Conservation (phyloP, 2,888 invertebrate species). For the Epistrophella euchroma region DNA sequence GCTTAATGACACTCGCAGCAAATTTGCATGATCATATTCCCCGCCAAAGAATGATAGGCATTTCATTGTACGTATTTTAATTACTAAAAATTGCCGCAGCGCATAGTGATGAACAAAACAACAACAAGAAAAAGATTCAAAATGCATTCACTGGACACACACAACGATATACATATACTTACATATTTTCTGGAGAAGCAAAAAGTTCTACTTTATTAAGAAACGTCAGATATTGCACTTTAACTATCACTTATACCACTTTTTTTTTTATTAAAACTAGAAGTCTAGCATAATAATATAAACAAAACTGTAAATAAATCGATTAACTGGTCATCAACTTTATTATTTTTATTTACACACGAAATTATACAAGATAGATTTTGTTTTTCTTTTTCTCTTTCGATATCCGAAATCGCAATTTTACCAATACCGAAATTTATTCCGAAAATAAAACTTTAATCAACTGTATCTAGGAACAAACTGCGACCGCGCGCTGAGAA, state of each 20-base stretch:
- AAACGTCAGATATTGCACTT: constrained; percentile 50
- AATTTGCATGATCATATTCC: neutral
- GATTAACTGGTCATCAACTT: constrained; percentile 17
- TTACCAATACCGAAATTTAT: constrained; percentile 59
- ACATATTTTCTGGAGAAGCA: constrained; percentile 21
- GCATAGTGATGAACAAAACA: constrained; percentile 2
- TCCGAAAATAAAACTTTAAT: constrained; percentile 63
- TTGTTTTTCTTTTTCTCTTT: constrained; percentile 21
- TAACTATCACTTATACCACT: constrained; percentile 28
- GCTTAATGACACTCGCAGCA: constrained; percentile 39
- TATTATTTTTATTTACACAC: constrained; percentile 35
- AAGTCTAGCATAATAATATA: constrained; percentile 9
- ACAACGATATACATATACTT: neutral
- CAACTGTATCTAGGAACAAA: neutral
- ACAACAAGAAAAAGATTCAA: neutral
- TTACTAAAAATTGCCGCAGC: constrained; percentile 9
- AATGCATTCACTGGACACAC: constrained; percentile 46
- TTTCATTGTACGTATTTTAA: constrained; percentile 6
- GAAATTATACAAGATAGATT: constrained; percentile 17
- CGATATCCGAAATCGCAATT: constrained; percentile 43
- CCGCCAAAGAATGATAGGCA: constrained; percentile 31
- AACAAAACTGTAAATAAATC: constrained; percentile 63
- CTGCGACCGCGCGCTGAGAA: constrained; percentile 74
- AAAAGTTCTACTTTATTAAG: constrained; percentile 16
- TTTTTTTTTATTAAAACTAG: constrained; percentile 22